Base-by-base conservation (phyloP, 2,113 vertebrate species). In the Phaethornis superciliosus region DNA sequence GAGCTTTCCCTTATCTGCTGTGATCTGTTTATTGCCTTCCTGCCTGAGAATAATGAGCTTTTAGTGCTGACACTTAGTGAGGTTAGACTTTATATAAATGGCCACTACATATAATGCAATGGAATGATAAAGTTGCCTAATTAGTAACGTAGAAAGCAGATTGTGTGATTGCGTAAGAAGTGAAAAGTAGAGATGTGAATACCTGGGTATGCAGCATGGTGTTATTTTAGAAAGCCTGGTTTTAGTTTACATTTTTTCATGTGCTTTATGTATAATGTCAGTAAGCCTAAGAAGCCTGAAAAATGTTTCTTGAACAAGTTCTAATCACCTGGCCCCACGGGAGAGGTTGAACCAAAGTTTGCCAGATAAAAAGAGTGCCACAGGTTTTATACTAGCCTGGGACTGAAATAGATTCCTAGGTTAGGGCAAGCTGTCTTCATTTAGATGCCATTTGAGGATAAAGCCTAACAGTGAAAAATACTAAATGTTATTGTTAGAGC, bases 41-140 rank as follows among this genome's bases (percentile, higher is more conserved):
- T 94, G 79, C 59, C 32, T 56, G 56, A 62, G 37, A 95, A 74
- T 85, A 95, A 89, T 59, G 79, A 91, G 78, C 46, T 94, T 89
- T 85, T 62, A 77, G 46, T 89, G 77, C 49, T 94, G 84, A 72
- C 1, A 1, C 20, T 54, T 77, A 24, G 44, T 63, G 62, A 78
- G 77, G 75, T 92, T 60, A 84, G 44, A 55, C 82, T 19, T 90
- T 56, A 22, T 32, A 44, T 71, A 83, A 95, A 83, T 52, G 49
- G 17, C 26, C 51, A 35, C 85, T 85, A 59, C 18, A 14, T 82
- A 47, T 89, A 94, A 63, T 40, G 81, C 55, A 63, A 24, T 20
- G 21, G 81, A 89, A 59, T 78, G 21, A 49, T 68, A 46, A 88
- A 91, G 33, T 62, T 70, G 46, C 35, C 55, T 94, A 37, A 92